Conservation (phyloP, 2,797 vertebrate genomes). For the Coccyzus lansbergi region DNA sequence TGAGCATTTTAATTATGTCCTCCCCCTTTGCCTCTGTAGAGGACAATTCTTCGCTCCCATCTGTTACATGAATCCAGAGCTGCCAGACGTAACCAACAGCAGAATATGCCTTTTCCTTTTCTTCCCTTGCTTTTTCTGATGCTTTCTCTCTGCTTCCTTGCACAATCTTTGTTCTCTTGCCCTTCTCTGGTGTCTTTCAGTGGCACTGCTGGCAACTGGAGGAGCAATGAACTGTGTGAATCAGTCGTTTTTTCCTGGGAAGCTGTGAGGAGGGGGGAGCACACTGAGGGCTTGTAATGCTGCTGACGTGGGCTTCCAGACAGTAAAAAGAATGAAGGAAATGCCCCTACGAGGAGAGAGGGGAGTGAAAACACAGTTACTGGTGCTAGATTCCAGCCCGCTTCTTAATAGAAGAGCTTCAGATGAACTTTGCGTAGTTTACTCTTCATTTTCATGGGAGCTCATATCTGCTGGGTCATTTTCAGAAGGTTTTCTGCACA, state of each 20-base stretch:
- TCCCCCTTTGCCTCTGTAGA: neutral
- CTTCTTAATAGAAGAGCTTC: neutral
- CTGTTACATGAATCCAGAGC: neutral
- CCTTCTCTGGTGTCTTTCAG: slow-evolving; percentile 12
- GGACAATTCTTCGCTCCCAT: neutral
- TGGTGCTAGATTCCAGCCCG: fast-evolving
- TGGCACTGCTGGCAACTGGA: slow-evolving; percentile 3
- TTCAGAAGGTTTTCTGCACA: neutral
- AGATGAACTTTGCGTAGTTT: neutral
- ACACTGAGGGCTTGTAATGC: neutral
- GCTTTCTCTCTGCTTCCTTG: neutral
- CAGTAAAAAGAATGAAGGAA: neutral
- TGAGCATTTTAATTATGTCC: neutral
- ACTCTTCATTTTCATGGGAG: neutral
- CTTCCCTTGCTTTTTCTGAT: neutral
- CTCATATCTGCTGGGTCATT: neutral
- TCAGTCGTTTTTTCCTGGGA: slow-evolving; percentile 28
- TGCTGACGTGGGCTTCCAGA: neutral
- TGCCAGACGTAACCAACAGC: neutral
- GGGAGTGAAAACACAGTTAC: neutral
- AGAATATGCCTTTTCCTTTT: neutral
- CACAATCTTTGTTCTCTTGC: slow-evolving; percentile 44
- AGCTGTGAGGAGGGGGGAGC: neutral
- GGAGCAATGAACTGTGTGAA: neutral
- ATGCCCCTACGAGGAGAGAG: neutral